Base-by-base conservation (phyloP, 2,888 invertebrate genomes). In the Drosophila barbarae region DNA sequence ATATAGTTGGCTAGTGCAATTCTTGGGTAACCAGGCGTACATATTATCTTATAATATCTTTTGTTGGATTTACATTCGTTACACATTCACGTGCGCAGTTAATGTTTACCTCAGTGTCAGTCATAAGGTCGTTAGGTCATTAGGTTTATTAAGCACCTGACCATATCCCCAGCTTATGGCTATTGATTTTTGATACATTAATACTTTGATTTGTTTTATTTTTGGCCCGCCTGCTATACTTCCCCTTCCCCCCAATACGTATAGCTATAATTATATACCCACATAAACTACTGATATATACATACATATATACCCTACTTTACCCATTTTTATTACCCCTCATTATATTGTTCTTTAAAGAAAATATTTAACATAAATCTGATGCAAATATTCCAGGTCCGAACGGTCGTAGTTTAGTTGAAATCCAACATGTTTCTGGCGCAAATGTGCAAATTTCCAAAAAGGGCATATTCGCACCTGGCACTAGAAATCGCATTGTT, bases 391-490 rank as follows among this genome's bases (percentile, higher is more conserved):
- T 89, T 89, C 53, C 91, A 94, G 94, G 95, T 89, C 98, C 97
- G 80, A 98, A 97, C 89, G 98, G 98, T 76, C 95, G 97, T 91
- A 95, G 97, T 90, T 93, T 98, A 89, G 95, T 97, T 88, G 98
- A 98, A 92, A 96, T 98, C 91, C 98, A 98, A 92, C 96, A 97
- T 91, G 93, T 95, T 91, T 97, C 97, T 89, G 97, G 98, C 90
- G 97, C 98, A 90, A 97, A 95, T 92, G 97, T 98, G 91, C 98
- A 98, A 92, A 98, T 98, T 91, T 97, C 97, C 84, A 98, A 98
- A 93, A 98, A 98, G 92, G 98, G 98, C 90, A 96, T 96, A 88
- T 98, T 96, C 92, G 96, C 97, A 87, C 98, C 98, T 78, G 98
- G 98, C 90, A 98, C 98, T 81, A 94, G 97, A 90, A 98, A 98